These are phyloP conservation scores for Catostylus mosaicus DNA, from an alignment of 30 jellyfish, hydroid and myxozoan species.

Conservation along the genomic window DNA sequence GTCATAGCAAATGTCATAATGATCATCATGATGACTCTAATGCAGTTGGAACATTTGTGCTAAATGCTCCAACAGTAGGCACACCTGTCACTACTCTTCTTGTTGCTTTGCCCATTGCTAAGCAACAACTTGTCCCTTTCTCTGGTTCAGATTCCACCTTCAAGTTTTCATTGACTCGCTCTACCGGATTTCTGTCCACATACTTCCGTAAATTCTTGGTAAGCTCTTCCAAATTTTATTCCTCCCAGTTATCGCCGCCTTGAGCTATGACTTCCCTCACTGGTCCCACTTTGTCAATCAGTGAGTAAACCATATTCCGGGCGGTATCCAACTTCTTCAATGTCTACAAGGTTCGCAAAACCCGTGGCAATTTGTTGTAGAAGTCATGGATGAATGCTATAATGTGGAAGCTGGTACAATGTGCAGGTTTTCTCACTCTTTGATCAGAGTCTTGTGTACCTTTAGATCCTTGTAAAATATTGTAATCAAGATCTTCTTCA, in stretches of 20 bases:
- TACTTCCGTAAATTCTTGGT: conserved; percentile 58
- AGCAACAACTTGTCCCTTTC: conserved; percentile 40
- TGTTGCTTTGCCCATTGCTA: conserved; percentile 2
- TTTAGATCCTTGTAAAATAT: conserved; percentile 46
- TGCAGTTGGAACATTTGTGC: conserved; percentile 50
- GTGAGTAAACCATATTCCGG: conserved; percentile 38
- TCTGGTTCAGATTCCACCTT: neutral
- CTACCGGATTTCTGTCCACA: conserved; percentile 60
- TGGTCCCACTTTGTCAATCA: conserved; percentile 60
- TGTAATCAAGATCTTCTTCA: conserved; percentile 37
- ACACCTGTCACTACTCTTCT: conserved; percentile 31
- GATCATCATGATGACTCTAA: conserved; percentile 18
- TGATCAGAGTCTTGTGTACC: conserved; percentile 57
- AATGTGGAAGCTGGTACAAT: conserved; percentile 13
- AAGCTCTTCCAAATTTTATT: conserved; percentile 57
- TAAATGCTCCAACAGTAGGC: conserved; percentile 53
- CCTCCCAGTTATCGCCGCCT: conserved; percentile 60
- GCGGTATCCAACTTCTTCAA: conserved; percentile 63
- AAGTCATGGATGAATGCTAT: conserved; percentile 35
- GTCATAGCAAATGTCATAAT: conserved; percentile 17
- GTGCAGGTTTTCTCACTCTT: conserved; percentile 37
- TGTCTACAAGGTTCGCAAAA: conserved; percentile 50
- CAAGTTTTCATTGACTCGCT: conserved; percentile 7
- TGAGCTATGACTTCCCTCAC: conserved; percentile 39
- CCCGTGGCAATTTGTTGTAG: conserved; percentile 58